Evolutionary conservation across 2,113 vertebrate genomes (phyloP).

Genomic region (Silurus asotus): DNA sequence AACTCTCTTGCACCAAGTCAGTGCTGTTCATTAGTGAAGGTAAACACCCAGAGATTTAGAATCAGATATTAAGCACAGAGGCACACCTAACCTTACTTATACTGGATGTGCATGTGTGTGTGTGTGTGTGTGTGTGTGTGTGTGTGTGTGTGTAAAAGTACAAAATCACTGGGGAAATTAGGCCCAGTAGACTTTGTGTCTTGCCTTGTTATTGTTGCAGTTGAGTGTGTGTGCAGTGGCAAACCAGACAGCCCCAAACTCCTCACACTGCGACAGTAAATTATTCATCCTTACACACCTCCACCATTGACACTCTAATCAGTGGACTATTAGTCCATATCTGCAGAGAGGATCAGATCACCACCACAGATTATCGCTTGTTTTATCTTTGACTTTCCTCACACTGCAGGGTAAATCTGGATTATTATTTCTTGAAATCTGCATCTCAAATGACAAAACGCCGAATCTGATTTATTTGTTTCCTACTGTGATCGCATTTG

Average conservation of each 20-base stretch:
- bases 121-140: conserved; percentile 17
- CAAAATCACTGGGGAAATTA: conserved; percentile 51
- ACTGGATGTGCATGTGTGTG: conserved; percentile 21
- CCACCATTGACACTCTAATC: background rate
- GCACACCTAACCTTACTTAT: conserved; percentile 47
- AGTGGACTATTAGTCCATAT: background rate
- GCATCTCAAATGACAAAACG: background rate
- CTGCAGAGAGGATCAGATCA: background rate
- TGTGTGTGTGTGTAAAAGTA: conserved; percentile 24
- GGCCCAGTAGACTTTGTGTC: conserved; percentile 33
- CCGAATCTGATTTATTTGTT: background rate
- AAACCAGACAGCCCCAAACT: background rate
- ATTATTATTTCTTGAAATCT: background rate
- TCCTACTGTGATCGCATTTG: background rate
- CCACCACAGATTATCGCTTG: background rate
- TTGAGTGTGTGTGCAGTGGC: background rate
- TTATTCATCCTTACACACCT: background rate
- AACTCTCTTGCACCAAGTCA: conserved; percentile 39
- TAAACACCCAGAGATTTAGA: conserved; percentile 45
- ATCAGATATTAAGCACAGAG: conserved; percentile 51
- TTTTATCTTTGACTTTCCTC: background rate
- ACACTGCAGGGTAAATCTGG: background rate
- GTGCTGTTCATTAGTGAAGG: conserved; percentile 51
- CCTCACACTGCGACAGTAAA: background rate
- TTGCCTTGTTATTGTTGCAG: conserved; percentile 53